These are phyloP conservation scores for Cardinalis cardinalis DNA, from an alignment of 2,113 vertebrate species.

Conservation along the genomic window DNA sequence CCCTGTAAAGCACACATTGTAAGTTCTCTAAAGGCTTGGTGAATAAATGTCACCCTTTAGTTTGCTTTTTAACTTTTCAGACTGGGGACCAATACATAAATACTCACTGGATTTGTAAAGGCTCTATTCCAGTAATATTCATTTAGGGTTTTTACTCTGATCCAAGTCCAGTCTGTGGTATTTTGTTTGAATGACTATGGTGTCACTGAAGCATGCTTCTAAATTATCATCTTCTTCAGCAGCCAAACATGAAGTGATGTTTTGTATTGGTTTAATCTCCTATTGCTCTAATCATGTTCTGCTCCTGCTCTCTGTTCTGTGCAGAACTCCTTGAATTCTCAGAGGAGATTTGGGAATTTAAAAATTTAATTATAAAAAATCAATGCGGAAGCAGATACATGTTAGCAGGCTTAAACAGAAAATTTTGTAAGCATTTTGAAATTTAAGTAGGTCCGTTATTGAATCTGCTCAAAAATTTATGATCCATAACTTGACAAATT, in stretches of 20 bases:
- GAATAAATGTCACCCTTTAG: not conserved
- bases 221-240: not conserved
- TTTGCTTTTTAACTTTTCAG: not conserved
- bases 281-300: not conserved
- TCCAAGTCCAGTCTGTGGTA: not conserved
- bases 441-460: not conserved
- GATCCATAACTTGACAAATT: not conserved
- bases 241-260: not conserved
- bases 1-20: not conserved
- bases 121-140: not conserved
- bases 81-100: not conserved
- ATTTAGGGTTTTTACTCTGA: not conserved
- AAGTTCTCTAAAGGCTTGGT: not conserved
- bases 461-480: not conserved
- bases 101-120: not conserved
- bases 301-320: not conserved
- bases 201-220: not conserved
- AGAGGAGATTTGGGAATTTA: not conserved
- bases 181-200: not conserved
- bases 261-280: not conserved
- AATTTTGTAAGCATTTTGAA: not conserved
- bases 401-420: not conserved
- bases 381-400: not conserved
- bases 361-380: not conserved
- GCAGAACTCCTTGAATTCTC: not conserved